phyloP scores from a whole-genome alignment of 1,140 invertebrate species.

The Drosophila watanabei region DNA sequence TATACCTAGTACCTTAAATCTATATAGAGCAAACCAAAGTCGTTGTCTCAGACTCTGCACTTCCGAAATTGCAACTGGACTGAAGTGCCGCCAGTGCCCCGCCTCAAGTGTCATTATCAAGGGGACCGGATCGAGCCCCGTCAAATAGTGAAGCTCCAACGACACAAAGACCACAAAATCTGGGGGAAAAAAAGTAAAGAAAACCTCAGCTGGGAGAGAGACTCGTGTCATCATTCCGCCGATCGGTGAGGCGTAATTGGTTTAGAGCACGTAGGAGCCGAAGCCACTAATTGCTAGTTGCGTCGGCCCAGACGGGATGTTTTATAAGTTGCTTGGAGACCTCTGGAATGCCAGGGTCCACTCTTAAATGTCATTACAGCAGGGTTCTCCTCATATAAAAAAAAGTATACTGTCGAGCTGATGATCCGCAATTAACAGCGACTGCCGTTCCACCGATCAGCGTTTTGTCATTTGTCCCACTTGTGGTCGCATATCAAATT shows the following conservation, averaged over 20 bases:
- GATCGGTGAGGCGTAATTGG: slow-evolving; percentile 48
- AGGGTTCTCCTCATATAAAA: not conserved
- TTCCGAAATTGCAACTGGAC: slow-evolving; percentile 12
- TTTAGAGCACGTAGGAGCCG: slow-evolving; percentile 63
- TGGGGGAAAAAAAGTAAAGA: no score
- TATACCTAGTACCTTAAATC: not conserved
- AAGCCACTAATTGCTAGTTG: slow-evolving; percentile 62
- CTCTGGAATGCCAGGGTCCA: slow-evolving; percentile 28
- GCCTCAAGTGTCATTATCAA: slow-evolving; percentile 26
- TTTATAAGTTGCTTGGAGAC: slow-evolving; percentile 15
- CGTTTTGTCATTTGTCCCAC: slow-evolving; percentile 20
- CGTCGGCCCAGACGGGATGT: slow-evolving; percentile 33
- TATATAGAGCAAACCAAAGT: not conserved
- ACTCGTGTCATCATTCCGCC: slow-evolving; percentile 69
- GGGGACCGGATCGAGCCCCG: slow-evolving; percentile 25
- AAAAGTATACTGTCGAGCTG: slow-evolving; percentile 13
- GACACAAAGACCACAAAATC: slow-evolving; percentile 10
- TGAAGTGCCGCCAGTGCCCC: slow-evolving; percentile 7
- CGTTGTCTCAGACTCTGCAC: not conserved
- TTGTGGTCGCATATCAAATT: slow-evolving; percentile 36
- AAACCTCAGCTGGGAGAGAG: not conserved
- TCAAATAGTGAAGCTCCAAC: slow-evolving; percentile 6
- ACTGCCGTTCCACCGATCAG: slow-evolving; percentile 5
- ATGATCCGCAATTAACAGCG: slow-evolving; percentile 42
- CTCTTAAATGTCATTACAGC: slow-evolving; percentile 53